Percentiles rank a stretch among this genome's conserved stretches.
Evolutionary conservation across 2,113 vertebrate species (phyloP).

Genomic region (Odocoileus virginianus): DNA sequence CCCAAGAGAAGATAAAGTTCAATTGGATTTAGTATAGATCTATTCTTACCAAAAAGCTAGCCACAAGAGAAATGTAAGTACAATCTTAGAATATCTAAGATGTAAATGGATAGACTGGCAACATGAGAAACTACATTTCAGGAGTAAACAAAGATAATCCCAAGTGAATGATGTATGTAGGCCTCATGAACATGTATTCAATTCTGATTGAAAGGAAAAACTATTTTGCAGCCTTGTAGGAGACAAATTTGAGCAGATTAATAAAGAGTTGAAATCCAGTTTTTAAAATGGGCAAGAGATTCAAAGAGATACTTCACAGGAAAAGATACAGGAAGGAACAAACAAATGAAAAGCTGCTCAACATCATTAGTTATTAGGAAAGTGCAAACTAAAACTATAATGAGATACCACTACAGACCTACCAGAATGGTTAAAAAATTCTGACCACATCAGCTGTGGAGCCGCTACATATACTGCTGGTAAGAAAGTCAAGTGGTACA

Average conservation of each 20-base stretch:
- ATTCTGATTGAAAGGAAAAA: conserved; percentile 5
- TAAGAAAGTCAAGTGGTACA: background rate
- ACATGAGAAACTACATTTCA: conserved; percentile 20
- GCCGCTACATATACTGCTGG: background rate
- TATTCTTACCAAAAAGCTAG: conserved; percentile 47
- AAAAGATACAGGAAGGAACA: background rate
- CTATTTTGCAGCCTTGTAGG: background rate
- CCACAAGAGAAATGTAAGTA: conserved; percentile 49
- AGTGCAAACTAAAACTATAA: background rate
- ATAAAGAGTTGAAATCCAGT: background rate
- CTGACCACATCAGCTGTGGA: background rate
- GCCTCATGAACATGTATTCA: background rate
- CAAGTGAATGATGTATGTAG: background rate
- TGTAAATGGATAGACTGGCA: background rate
- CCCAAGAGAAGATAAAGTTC: conserved; percentile 72
- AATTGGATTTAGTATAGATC: conserved; percentile 66
- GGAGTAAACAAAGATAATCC: background rate
- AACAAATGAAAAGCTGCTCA: background rate
- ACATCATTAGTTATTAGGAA: background rate
- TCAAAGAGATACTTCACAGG: background rate
- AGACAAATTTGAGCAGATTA: background rate
- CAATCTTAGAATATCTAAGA: background rate
- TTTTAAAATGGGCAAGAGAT: background rate
- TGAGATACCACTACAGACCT: background rate
- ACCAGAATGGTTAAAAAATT: background rate